phyloP scores from a whole-genome alignment of 2,797 vertebrate genomes.

The Pseudochirops cupreus region DNA sequence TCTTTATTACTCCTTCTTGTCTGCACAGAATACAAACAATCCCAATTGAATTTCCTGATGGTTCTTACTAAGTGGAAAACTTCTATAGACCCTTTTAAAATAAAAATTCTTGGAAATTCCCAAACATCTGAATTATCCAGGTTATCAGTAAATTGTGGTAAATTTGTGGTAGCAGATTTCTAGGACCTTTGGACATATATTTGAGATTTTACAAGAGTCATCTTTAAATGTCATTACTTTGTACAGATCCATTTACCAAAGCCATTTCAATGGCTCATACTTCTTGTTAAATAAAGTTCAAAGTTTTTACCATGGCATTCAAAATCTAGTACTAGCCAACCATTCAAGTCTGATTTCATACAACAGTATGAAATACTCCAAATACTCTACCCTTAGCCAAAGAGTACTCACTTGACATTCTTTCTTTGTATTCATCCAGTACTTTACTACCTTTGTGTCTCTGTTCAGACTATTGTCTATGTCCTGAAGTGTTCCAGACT shows the following conservation, averaged over 20 bases:
- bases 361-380: not conserved
- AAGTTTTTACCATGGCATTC: not conserved
- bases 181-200: not conserved
- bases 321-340: not conserved
- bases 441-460: not conserved
- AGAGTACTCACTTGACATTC: not conserved
- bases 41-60: not conserved
- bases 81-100: not conserved
- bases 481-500: not conserved
- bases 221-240: not conserved
- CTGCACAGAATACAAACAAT: not conserved
- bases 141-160: not conserved
- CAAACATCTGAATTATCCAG: not conserved
- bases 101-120: not conserved
- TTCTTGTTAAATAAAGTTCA: not conserved
- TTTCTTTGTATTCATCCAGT: not conserved
- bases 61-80: not conserved
- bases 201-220: not conserved
- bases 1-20: not conserved
- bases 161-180: not conserved
- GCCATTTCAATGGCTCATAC: not conserved
- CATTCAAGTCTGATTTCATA: not conserved
- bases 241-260: not conserved
- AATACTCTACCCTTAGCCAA: not conserved
- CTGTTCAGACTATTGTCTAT: not conserved